phyloP scores from a whole-genome alignment of 2,797 vertebrate genomes.

The Sciurus carolinensis region DNA sequence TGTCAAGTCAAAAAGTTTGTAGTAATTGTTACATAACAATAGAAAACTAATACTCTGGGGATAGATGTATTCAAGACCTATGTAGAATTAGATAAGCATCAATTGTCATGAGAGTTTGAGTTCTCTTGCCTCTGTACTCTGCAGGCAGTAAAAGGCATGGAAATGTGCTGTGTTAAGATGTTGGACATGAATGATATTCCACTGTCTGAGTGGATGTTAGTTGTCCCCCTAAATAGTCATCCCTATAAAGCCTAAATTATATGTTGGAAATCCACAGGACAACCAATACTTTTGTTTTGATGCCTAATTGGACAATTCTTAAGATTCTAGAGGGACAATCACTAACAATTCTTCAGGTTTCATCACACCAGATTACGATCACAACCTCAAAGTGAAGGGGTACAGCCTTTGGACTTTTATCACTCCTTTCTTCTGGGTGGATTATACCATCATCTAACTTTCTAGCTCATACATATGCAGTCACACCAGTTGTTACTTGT shows the following conservation, averaged over 20 bases:
- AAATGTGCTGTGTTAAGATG: neutral
- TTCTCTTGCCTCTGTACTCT: conserved; percentile 30
- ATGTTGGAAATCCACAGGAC: neutral
- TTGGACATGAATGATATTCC: neutral
- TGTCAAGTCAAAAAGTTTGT: no score
- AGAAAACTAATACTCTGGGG: neutral
- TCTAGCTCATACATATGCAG: neutral
- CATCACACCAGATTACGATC: neutral
- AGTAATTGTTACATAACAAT: neutral
- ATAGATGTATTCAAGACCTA: neutral
- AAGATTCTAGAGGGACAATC: neutral
- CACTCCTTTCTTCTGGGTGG: neutral
- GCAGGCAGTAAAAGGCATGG: neutral
- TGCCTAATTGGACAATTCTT: neutral
- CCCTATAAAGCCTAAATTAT: neutral
- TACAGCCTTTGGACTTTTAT: neutral
- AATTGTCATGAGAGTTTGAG: neutral
- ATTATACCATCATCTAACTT: neutral
- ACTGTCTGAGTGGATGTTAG: neutral
- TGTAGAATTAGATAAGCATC: neutral
- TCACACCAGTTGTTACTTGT: neutral
- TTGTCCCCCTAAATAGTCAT: neutral
- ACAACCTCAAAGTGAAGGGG: neutral
- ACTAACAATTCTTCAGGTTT: neutral
- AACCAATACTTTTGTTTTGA: neutral